Evolutionary conservation across 2,888 invertebrate species (phyloP).

Genomic region (Criorhina ranunculi): DNA sequence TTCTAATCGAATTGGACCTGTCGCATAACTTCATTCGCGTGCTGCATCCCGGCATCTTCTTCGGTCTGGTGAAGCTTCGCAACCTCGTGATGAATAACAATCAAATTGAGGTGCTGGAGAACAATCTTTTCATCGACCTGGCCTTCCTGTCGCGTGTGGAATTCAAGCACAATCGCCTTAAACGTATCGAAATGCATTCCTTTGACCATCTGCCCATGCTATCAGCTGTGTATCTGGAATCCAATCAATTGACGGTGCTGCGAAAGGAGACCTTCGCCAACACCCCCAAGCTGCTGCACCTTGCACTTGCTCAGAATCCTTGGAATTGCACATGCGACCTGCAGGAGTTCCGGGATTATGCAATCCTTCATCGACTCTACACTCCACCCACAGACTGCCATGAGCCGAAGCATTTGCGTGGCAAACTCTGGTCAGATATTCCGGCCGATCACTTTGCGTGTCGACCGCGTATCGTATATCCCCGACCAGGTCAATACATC

Average conservation of each 20-base stretch:
- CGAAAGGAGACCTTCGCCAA: conserved; percentile 88
- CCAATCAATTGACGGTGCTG: conserved; percentile 90
- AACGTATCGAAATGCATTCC: conserved; percentile 88
- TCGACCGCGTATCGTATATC: conserved; percentile 89
- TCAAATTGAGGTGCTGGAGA: conserved; percentile 89
- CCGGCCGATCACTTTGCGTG: conserved; percentile 92
- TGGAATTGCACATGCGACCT: conserved; percentile 96
- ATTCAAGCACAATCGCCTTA: conserved; percentile 90
- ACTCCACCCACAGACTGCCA: conserved; percentile 90
- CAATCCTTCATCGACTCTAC: conserved; percentile 89
- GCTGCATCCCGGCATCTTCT: conserved; percentile 89
- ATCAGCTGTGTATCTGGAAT: conserved; percentile 88
- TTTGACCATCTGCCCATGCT: conserved; percentile 90
- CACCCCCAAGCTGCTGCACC: conserved; percentile 88
- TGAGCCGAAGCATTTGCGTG: conserved; percentile 89
- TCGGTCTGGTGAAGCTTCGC: conserved; percentile 89
- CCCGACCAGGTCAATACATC: conserved; percentile 85
- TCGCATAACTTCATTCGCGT: conserved; percentile 89
- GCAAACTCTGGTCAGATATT: conserved; percentile 90
- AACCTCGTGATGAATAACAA: conserved; percentile 91
- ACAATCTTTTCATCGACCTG: conserved; percentile 91
- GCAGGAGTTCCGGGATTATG: conserved; percentile 91
- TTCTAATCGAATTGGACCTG: conserved; percentile 93
- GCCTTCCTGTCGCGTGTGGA: conserved; percentile 90
- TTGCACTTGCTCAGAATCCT: conserved; percentile 92